Percentiles rank a stretch among this genome's conserved stretches.
Evolutionary conservation across 2,113 vertebrate genomes (phyloP).

Genomic region (Pseudorhombus dupliciocellatus): DNA sequence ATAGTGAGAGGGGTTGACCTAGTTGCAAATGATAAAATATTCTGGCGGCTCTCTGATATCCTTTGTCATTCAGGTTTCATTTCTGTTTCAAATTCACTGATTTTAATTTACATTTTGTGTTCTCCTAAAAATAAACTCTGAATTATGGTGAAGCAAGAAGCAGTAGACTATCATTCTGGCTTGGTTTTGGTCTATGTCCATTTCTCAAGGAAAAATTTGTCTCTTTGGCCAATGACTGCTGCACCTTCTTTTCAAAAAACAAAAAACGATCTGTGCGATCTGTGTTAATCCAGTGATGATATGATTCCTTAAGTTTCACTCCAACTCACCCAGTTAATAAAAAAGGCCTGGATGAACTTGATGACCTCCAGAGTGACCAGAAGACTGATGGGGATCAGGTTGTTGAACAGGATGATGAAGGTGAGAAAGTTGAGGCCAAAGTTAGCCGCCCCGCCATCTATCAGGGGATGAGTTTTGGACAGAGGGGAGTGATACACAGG

Average conservation of each 20-base stretch:
- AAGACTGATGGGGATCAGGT: constrained; percentile 98
- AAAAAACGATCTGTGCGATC: too few species aligned
- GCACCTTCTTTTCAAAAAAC: too few species aligned
- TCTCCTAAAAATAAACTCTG: background rate
- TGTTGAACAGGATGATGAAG: constrained; percentile 99
- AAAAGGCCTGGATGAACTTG: constrained; percentile 98
- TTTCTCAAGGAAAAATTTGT: background rate
- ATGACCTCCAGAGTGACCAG: constrained; percentile 98
- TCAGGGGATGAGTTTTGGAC: constrained; percentile 68
- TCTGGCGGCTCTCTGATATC: constrained; percentile 6
- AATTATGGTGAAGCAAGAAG: background rate
- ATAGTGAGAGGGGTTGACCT: constrained; percentile 37
- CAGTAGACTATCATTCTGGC: background rate
- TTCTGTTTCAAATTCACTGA: background rate
- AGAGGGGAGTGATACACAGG: constrained; percentile 66
- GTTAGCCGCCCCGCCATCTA: constrained; percentile 96
- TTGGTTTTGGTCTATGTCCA: background rate
- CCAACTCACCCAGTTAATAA: constrained; percentile 98
- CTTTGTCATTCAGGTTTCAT: constrained; percentile 2
- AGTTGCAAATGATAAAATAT: constrained; percentile 31
- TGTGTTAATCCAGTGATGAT: too few species aligned
- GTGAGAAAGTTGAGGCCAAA: constrained; percentile 99
- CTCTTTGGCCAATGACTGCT: background rate
- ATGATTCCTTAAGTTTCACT: background rate
- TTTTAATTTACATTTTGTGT: background rate